Percentiles rank a stretch among this genome's conserved stretches.
These are phyloP conservation scores for Apis mellifera DNA, from an alignment of 1,140 invertebrate genomes.

Conservation along the genomic window Amel_HAv3.1 CM009932.2:9652501-9653000, in stretches of 20 bases:
- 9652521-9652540: conserved; percentile 18
- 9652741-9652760: too few species aligned
- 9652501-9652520: conserved; percentile 44
- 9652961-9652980: conserved; percentile 20
- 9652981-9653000: neutral
- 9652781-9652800: neutral
- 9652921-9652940: conserved; percentile 3
- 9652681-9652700: neutral
- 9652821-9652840: too few species aligned
- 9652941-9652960: conserved; percentile 10
- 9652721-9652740: neutral
- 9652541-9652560: neutral
- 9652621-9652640: neutral
- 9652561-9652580: neutral
- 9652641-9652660: neutral
- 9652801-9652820: too few species aligned
- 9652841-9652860: too few species aligned
- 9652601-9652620: neutral
- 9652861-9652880: neutral
- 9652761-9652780: too few species aligned
- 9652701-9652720: neutral
- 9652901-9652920: neutral
- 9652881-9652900: neutral
- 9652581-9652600: neutral
- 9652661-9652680: neutral